Evolutionary conservation across 35 echinoderm and acorn worm species (phyloP).

Genomic region (Stichopus chloronotus): DNA sequence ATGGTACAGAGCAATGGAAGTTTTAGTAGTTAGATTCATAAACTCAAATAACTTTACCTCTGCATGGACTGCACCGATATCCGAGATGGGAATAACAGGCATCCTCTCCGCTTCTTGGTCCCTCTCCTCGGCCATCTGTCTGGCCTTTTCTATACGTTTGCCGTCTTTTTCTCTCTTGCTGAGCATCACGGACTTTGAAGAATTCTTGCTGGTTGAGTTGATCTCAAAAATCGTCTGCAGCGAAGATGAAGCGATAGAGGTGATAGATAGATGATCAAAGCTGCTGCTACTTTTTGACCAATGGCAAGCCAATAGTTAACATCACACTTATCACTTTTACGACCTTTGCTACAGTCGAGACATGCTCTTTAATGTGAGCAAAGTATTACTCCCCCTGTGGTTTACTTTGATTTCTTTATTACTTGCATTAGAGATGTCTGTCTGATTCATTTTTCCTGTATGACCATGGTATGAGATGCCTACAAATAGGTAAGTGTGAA

Average conservation of each 20-base stretch:
- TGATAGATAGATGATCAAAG: neutral
- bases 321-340: neutral
- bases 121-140: slow-evolving; percentile 52
- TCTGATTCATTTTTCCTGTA: too few species aligned
- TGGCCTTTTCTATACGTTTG: slow-evolving; percentile 62
- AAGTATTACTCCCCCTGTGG: too few species aligned
- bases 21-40: too few species aligned
- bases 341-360: too few species aligned
- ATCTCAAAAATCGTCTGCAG: slow-evolving; percentile 92
- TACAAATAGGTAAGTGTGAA: too few species aligned
- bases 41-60: slow-evolving; percentile 24
- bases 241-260: neutral
- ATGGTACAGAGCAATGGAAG: too few species aligned
- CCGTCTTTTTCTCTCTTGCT: slow-evolving; percentile 72
- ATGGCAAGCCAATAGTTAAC: neutral
- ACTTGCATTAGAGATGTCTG: too few species aligned
- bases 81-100: slow-evolving; percentile 1
- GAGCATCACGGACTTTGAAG: slow-evolving; percentile 73
- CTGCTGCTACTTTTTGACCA: neutral
- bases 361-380: too few species aligned
- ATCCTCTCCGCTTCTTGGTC: slow-evolving; percentile 42
- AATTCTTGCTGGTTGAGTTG: slow-evolving; percentile 65
- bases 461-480: too few species aligned
- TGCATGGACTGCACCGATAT: slow-evolving; percentile 18
- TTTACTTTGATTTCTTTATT: too few species aligned